phyloP scores from a whole-genome alignment of 1,140 invertebrate genomes.

The Diprion similis region DNA sequence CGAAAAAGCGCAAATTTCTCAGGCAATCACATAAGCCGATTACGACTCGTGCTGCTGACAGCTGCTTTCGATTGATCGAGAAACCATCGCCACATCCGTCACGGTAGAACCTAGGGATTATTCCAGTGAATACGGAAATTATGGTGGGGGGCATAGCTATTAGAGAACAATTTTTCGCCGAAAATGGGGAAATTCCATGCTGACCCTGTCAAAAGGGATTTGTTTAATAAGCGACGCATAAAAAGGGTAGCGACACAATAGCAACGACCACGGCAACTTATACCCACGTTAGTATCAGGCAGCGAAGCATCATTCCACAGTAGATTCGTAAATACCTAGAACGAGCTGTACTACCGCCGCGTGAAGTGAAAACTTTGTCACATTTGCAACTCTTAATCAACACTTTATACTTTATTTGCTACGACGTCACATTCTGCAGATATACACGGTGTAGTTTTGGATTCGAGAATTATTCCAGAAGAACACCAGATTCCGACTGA shows the following conservation, averaged over 20 bases:
- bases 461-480: too few relatives aligned
- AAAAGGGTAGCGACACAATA: constrained; percentile 2
- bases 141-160: neutral
- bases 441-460: too few relatives aligned
- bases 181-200: neutral
- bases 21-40: neutral
- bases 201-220: neutral
- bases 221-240: neutral
- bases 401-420: too few relatives aligned
- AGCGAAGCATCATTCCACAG: too few relatives aligned
- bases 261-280: neutral
- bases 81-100: neutral
- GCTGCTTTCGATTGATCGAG: constrained; percentile 1
- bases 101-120: neutral
- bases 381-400: too few relatives aligned
- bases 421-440: too few relatives aligned
- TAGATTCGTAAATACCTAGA: too few relatives aligned
- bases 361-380: too few relatives aligned
- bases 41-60: neutral
- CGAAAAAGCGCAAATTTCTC: neutral
- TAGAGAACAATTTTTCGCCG: neutral
- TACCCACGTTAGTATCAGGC: neutral
- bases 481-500: too few relatives aligned
- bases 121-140: constrained; percentile 2
- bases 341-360: too few relatives aligned